phyloP scores from a whole-genome alignment of 1,140 invertebrate genomes.

The Linepithema humile region DNA sequence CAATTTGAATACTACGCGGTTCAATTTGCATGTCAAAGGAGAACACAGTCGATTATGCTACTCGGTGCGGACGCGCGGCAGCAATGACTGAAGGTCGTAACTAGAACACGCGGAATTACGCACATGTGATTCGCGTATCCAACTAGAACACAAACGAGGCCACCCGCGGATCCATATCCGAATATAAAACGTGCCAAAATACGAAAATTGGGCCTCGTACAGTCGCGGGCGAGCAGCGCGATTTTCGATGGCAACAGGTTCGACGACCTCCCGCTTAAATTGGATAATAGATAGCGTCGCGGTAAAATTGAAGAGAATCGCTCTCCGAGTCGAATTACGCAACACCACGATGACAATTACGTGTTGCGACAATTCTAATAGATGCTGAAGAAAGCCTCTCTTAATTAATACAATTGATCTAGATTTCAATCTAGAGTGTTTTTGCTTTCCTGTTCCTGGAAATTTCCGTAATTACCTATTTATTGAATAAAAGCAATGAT shows the following conservation, averaged over 20 bases:
- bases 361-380: slow-evolving; percentile 8
- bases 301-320: slow-evolving; percentile 65
- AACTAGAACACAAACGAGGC: not conserved
- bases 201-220: slow-evolving; percentile 21
- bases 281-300: slow-evolving; percentile 61
- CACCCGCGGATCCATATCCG: not conserved
- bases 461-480: not conserved
- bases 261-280: slow-evolving; percentile 65
- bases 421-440: not conserved
- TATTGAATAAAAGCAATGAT: no score
- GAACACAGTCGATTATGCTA: slow-evolving; percentile 29
- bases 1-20: slow-evolving; percentile 38
- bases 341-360: slow-evolving; percentile 30
- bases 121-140: slow-evolving; percentile 28
- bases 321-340: slow-evolving; percentile 62
- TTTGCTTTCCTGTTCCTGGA: not conserved
- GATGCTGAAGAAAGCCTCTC: not conserved
- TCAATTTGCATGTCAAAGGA: slow-evolving; percentile 51
- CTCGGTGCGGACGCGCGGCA: slow-evolving; percentile 18
- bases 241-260: slow-evolving; percentile 56
- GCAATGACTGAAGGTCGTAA: slow-evolving; percentile 24
- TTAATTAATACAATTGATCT: slow-evolving; percentile 7
- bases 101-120: slow-evolving; percentile 44
- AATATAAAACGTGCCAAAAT: slow-evolving; percentile 16
- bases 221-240: not conserved